Conservation (phyloP, 2,113 vertebrate species). For the Microcebus jonahi region DNA sequence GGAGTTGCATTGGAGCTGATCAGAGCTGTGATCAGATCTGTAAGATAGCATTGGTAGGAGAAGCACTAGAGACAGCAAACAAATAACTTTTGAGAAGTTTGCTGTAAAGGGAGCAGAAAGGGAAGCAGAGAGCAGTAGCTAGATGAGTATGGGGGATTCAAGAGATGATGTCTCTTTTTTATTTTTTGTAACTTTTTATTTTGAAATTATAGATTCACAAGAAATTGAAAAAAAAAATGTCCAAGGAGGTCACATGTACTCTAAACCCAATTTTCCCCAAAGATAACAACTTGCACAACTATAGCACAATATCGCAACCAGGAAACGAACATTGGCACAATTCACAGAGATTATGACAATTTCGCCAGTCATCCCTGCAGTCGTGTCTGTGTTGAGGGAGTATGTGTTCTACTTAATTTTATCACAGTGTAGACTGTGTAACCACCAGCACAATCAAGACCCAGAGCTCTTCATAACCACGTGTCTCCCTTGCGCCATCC, state of each 20-base stretch:
- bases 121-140: not conserved
- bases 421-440: not conserved
- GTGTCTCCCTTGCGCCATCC: not conserved
- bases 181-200: not conserved
- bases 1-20: not conserved
- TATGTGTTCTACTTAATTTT: not conserved
- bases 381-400: accelerated
- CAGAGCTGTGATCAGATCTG: no score
- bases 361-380: not conserved
- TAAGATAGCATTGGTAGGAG: not conserved
- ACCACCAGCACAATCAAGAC: not conserved
- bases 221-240: not conserved
- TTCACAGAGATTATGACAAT: not conserved
- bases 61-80: not conserved
- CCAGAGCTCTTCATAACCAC: not conserved
- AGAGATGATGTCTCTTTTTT: not conserved
- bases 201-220: not conserved
- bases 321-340: not conserved
- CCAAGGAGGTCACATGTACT: accelerated
- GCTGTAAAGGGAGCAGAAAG: not conserved
- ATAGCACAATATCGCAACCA: not conserved
- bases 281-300: not conserved
- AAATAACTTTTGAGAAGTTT: not conserved
- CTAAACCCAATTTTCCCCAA: not conserved
- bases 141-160: not conserved